Evolutionary conservation across 1,140 invertebrate genomes (phyloP), one percentile per base, ranked within the genome.

Genomic region (Lethrus apterus): DNA sequence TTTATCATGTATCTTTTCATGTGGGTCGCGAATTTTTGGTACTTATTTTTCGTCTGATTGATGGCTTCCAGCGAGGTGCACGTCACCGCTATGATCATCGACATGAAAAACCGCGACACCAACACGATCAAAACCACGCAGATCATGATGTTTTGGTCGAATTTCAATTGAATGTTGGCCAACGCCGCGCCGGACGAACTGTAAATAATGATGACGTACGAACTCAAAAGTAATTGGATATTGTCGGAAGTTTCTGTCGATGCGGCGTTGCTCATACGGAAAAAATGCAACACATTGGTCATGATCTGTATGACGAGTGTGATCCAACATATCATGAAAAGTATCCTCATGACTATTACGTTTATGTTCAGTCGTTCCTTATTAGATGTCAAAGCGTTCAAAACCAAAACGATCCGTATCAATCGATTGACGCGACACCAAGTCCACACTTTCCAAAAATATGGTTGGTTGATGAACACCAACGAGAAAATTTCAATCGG

Each of bases 401-500:
- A 26, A 11, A 26, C 21, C 9, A 34, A 32, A 4, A 34, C 21
- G 5, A 34, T 13, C 15, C 19, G 17, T n/a, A 46, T 38, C 4
- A 35, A 13, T 8, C 35, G 33, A 30, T 46, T 46, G 4, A 15
- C n/a, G 8, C 44, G 21, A 2, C 3, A 23, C 10, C 18, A 36
- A 19, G 19, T 17, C 44, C 44, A 50, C 8, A 50, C 23, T 21
- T 11, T 19, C 38, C 21, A 38, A 8, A 17, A 8, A 5, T 20
- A 30, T 23, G 18, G 5, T 11, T 33, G 15, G n/a, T 18, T 38
- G 4, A 41, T 20, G 14, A 46, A n/a, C 5, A 35, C 9, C 1
- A 43, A 18, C 2, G 20, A 32, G 5, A 50, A 20, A 9, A 23
- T n/a, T 18, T 53, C 51, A 4, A 45, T 17, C 2, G 51, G 51